phyloP scores from a whole-genome alignment of 2,113 vertebrate species.

The Tyto alba region DNA sequence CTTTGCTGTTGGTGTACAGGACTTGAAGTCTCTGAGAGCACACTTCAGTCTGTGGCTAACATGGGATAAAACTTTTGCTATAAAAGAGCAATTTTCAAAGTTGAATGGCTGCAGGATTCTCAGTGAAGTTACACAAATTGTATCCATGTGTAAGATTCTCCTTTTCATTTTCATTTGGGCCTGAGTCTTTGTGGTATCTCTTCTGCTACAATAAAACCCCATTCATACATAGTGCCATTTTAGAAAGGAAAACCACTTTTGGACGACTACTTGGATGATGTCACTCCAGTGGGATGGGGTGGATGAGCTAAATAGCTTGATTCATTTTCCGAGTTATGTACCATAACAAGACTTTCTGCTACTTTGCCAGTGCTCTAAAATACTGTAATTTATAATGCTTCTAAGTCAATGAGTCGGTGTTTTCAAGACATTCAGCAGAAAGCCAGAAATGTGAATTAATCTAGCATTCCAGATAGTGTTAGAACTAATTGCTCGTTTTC shows the following conservation, averaged over 20 bases:
- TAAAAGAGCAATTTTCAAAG: background rate
- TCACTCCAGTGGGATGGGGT: background rate
- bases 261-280: background rate
- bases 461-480: background rate
- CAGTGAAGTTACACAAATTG: background rate
- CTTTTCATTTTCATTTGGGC: background rate
- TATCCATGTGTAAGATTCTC: background rate
- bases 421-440: background rate
- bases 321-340: background rate
- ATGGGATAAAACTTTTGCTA: background rate
- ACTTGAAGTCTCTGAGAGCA: background rate
- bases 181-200: background rate
- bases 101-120: background rate
- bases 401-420: background rate
- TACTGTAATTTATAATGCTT: background rate
- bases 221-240: background rate
- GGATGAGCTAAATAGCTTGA: slow-evolving; percentile 17
- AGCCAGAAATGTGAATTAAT: slow-evolving; percentile 10
- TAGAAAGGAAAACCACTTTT: background rate
- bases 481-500: background rate
- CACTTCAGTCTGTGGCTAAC: background rate
- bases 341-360: background rate
- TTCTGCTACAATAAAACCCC: background rate
- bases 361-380: slow-evolving; percentile 16
- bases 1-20: background rate